Conservation (phyloP, 1,140 invertebrate genomes). For the Amphibalanus amphitrite region DNA sequence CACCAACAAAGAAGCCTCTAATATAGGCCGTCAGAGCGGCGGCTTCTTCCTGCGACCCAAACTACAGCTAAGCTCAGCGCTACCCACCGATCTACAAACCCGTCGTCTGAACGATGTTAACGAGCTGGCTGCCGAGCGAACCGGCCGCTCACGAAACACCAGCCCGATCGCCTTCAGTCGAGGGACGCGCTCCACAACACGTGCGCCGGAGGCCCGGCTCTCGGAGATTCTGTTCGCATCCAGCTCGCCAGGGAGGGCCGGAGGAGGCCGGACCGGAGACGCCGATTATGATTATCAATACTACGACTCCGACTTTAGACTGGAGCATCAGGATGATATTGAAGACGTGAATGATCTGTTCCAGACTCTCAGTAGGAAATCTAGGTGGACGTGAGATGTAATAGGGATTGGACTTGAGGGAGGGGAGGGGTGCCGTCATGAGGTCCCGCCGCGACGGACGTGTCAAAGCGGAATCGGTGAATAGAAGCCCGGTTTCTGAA, state of each 20-base stretch:
- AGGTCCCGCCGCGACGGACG: too few relatives aligned
- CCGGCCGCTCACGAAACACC: neutral
- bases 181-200: neutral
- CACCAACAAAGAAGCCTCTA: neutral
- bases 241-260: neutral
- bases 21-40: neutral
- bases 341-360: neutral
- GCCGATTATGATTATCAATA: neutral
- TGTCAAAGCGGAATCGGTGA: too few relatives aligned
- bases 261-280: neutral
- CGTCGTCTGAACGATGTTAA: neutral
- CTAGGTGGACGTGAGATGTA: neutral
- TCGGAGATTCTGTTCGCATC: neutral
- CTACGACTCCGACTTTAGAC: neutral
- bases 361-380: neutral
- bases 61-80: neutral
- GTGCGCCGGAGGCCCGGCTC: neutral
- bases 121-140: neutral
- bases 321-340: neutral
- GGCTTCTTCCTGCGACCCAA: slow-evolving; percentile 1
- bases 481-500: too few relatives aligned
- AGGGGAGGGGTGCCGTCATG: too few relatives aligned
- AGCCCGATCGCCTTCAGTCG: neutral
- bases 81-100: neutral
- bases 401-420: too few relatives aligned